Percentiles rank a stretch among this genome's conserved stretches.
Conservation (phyloP, 2,888 invertebrate genomes). For the Ormyrus thymus region DNA sequence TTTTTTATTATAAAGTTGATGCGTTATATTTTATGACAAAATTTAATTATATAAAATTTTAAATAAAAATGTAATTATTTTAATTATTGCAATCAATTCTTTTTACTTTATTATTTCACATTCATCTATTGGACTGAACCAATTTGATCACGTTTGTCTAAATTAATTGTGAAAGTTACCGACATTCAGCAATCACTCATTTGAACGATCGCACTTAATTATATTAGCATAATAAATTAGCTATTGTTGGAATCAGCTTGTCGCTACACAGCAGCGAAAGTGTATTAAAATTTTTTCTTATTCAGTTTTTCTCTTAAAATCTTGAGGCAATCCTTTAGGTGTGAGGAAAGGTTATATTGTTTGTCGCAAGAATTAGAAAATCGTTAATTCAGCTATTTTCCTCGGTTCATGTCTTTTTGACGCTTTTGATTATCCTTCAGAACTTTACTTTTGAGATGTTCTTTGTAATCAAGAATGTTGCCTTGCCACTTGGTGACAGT, state of each 20-base stretch:
- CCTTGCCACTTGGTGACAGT: constrained; percentile 98
- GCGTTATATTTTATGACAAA: constrained; percentile 58
- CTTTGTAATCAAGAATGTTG: constrained; percentile 96
- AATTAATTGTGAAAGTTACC: constrained; percentile 50
- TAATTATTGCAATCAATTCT: constrained; percentile 53
- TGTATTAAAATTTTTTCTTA: constrained; percentile 57
- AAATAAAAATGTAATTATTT: constrained; percentile 59
- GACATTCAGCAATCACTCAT: constrained; percentile 53
- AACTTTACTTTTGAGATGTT: constrained; percentile 92
- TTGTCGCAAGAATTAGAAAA: constrained; percentile 42
- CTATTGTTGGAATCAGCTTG: constrained; percentile 66
- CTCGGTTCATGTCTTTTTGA: constrained; percentile 68
- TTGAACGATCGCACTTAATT: constrained; percentile 48
- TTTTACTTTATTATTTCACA: constrained; percentile 49
- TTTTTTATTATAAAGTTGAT: constrained; percentile 50
- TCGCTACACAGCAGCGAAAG: constrained; percentile 70
- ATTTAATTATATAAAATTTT: constrained; percentile 58
- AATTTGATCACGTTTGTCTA: constrained; percentile 48
- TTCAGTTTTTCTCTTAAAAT: constrained; percentile 46
- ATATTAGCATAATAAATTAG: constrained; percentile 69
- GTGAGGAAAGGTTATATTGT: constrained; percentile 44
- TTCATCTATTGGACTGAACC: constrained; percentile 30
- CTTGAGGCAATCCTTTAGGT: constrained; percentile 48
- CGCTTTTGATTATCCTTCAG: constrained; percentile 80
- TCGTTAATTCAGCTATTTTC: constrained; percentile 55